Evolutionary conservation across 2,797 vertebrate species (phyloP).

Genomic region (Darevskia mixta): DNA sequence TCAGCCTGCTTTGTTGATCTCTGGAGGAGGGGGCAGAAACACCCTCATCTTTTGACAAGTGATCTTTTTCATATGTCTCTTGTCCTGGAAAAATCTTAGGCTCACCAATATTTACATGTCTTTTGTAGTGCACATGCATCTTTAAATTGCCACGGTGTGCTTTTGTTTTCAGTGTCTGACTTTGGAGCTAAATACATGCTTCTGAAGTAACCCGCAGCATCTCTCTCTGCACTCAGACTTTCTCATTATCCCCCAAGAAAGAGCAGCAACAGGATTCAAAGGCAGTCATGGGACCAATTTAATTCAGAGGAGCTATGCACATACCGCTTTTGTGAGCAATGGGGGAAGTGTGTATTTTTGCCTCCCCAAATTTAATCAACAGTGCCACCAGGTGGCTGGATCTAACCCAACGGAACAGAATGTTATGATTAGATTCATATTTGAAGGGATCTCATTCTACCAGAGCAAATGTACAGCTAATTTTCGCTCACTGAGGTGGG

Average conservation of each 20-base stretch:
- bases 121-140: not conserved
- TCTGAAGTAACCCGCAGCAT: slow-evolving; percentile 47
- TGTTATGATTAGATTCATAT: slow-evolving; percentile 26
- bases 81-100: not conserved
- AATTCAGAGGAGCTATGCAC: slow-evolving; percentile 9
- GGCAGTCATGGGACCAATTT: slow-evolving; percentile 38
- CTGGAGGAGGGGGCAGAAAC: not conserved
- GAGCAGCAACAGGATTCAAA: slow-evolving; percentile 23
- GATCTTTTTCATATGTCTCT: not conserved
- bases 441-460: not conserved
- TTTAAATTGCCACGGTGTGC: not conserved
- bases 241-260: slow-evolving; percentile 38
- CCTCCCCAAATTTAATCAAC: slow-evolving; percentile 74
- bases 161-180: slow-evolving; percentile 24
- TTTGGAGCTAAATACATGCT: slow-evolving; percentile 29
- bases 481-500: not conserved
- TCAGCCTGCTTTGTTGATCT: not conserved
- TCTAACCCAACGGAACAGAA: slow-evolving; percentile 11
- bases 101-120: not conserved
- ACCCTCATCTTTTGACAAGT: slow-evolving; percentile 7
- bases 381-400: slow-evolving; percentile 80
- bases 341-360: not conserved
- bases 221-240: slow-evolving; percentile 19
- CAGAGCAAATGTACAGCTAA: not conserved
- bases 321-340: not conserved